Evolutionary conservation across 92 coral and sea anemone genomes (phyloP), one percentile per base, ranked within the genome.

Genomic region (Phenganax subtilis): DNA sequence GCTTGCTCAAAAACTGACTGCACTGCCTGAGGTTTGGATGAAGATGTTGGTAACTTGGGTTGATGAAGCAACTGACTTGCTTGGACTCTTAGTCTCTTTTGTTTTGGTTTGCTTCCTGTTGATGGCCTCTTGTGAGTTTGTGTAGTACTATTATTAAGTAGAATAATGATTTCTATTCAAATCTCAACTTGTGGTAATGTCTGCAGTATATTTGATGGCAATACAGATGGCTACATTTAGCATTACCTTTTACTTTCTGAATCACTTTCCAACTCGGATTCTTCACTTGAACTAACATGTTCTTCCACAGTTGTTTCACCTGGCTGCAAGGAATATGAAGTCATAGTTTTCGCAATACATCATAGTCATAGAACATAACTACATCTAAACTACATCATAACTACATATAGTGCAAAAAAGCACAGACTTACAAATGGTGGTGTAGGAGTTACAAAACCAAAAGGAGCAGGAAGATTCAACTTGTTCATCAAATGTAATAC

Each of bases 401-500:
- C 25, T 20, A 20, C 73, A 67, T 67, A 37, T 16, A 67, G 3
- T 67, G 73, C 17, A 20, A 11, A 73, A 28, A 3, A 17, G 65
- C 4, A 7, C 51, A 65, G 17, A 84, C 91, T 93, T 85, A 91
- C 97, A 86, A 86, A 51, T 52, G 97, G 98, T 84, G 98, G 98
- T 53, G 93, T 86, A 8, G 96, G 92, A 37, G 97, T 92, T 15
- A 85, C 83, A 57, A 87, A 88, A 52, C 98, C 98, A 92, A 94
- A 94, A 31, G 98, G 98, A 58, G 97, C 92, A 63, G 98, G 98
- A 80, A 94, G 91, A 69, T 94, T 94, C 92, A 94, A 83, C 80
- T 89, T 92, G 82, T 94, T 94, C 98, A 94, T 94, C 80, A 94
- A 79, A 86, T 94, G 98, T 79, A 94, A 88, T 56, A 92, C 98